Percentiles rank a stretch among this genome's conserved stretches.
Evolutionary conservation across 2,888 invertebrate genomes (phyloP).

Genomic region (Acleris literana): DNA sequence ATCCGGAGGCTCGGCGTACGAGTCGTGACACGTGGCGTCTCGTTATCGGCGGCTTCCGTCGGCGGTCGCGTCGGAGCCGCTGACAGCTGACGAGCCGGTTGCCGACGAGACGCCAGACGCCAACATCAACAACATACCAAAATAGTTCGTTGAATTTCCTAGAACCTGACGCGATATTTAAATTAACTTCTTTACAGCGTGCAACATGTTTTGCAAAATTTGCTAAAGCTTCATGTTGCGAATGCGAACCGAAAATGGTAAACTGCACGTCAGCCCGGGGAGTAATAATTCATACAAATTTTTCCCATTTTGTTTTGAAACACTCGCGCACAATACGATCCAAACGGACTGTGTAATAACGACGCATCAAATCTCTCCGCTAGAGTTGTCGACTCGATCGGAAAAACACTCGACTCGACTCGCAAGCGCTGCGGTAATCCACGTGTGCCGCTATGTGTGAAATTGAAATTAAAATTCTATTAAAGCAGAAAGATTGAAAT

Average conservation of each 20-base stretch:
- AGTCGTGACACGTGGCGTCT: slow-evolving; percentile 51
- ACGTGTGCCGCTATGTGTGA: slow-evolving; percentile 68
- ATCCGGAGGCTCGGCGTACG: slow-evolving; percentile 43
- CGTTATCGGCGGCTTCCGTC: slow-evolving; percentile 49
- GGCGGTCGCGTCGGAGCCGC: slow-evolving; percentile 49
- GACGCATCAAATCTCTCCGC: slow-evolving; percentile 76
- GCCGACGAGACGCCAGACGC: slow-evolving; percentile 33
- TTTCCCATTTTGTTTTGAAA: slow-evolving; percentile 38
- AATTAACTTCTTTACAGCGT: slow-evolving; percentile 23
- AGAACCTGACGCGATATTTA: slow-evolving; percentile 15
- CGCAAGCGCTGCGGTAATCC: slow-evolving; percentile 64
- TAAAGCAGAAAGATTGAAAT: slow-evolving; percentile 66
- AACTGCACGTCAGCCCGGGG: slow-evolving; percentile 25
- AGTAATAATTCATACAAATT: slow-evolving; percentile 32
- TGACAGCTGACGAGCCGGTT: slow-evolving; percentile 56
- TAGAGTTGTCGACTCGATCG: slow-evolving; percentile 63
- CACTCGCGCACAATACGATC: slow-evolving; percentile 71
- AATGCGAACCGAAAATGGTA: slow-evolving; percentile 25
- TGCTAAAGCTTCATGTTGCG: slow-evolving; percentile 1
- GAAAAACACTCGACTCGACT: slow-evolving; percentile 39
- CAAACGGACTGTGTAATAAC: slow-evolving; percentile 78
- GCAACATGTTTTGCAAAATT: slow-evolving; percentile 15
- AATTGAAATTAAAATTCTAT: slow-evolving; percentile 81
- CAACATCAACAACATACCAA: slow-evolving; percentile 35
- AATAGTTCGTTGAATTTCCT: slow-evolving; percentile 1